phyloP scores from a whole-genome alignment of 1,140 invertebrate genomes.

The Sinonovacula constricta region DNA sequence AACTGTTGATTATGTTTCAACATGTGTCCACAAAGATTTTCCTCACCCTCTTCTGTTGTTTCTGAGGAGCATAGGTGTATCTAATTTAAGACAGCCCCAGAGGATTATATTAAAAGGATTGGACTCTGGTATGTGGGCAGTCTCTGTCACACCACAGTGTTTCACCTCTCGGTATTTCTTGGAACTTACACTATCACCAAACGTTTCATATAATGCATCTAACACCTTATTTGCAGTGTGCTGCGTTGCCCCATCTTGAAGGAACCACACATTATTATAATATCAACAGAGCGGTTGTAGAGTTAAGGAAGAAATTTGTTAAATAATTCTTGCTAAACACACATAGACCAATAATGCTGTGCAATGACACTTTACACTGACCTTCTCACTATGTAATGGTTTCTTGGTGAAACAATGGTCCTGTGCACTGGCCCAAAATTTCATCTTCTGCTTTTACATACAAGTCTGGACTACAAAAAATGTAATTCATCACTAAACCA shows the following conservation, averaged over 20 bases:
- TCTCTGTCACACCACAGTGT: conserved; percentile 3
- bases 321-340: not conserved
- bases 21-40: not conserved
- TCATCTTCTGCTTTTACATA: not conserved
- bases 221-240: not conserved
- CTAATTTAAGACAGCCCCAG: conserved; percentile 7
- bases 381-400: not conserved
- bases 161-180: not conserved
- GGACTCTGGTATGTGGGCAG: not conserved
- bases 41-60: not conserved
- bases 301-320: not conserved
- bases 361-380: not conserved
- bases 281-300: not conserved
- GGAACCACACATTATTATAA: not conserved
- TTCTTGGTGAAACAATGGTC: not conserved
- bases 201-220: not conserved
- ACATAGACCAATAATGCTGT: not conserved
- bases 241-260: not conserved
- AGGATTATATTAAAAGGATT: conserved; percentile 9
- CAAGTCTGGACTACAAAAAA: not conserved
- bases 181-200: not conserved
- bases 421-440: not conserved
- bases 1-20: not conserved
- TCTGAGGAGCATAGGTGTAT: conserved; percentile 14
- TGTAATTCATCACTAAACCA: not conserved